A percentile compares a stretch with the other conserved stretches of the same genome.
These are phyloP conservation scores for Borostomias antarcticus DNA, from an alignment of 2,797 vertebrate species.

Conservation along the genomic window DNA sequence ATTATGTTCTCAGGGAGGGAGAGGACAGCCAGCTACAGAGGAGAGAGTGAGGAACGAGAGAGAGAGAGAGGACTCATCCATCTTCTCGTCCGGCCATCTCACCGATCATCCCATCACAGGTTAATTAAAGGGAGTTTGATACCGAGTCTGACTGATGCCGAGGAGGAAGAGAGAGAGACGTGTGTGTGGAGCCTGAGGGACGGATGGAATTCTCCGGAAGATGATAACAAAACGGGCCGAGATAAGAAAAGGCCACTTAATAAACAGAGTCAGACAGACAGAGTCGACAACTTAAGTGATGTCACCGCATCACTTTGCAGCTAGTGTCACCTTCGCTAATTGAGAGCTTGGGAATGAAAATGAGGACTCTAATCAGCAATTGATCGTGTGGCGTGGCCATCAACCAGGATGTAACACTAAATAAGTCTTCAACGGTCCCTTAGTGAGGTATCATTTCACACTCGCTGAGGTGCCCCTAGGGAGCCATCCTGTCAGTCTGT, in stretches of 20 bases:
- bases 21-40: slow-evolving; percentile 31
- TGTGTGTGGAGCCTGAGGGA: background rate
- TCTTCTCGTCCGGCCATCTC: slow-evolving; percentile 5
- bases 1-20: slow-evolving; percentile 48
- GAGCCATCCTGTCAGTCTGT: slow-evolving; percentile 8
- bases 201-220: background rate
- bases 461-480: background rate
- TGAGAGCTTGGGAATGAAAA: slow-evolving; percentile 39
- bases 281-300: slow-evolving; percentile 10
- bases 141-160: background rate
- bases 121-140: slow-evolving; percentile 23
- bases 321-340: slow-evolving; percentile 29
- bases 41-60: slow-evolving; percentile 5
- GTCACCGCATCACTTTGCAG: slow-evolving; percentile 32
- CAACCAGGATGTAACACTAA: slow-evolving; percentile 34
- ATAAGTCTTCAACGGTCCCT: slow-evolving; percentile 13
- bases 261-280: slow-evolving; percentile 9
- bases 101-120: slow-evolving; percentile 19
- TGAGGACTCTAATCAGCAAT: slow-evolving; percentile 49
- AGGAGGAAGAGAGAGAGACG: background rate
- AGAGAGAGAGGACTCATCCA: slow-evolving; percentile 13
- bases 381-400: slow-evolving; percentile 51
- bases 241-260: background rate
- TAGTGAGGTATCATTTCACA: slow-evolving; percentile 18
- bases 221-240: background rate